These are phyloP conservation scores for Thalassaphorura encarpata DNA, from an alignment of 1,140 invertebrate genomes.

Conservation along the genomic window DNA sequence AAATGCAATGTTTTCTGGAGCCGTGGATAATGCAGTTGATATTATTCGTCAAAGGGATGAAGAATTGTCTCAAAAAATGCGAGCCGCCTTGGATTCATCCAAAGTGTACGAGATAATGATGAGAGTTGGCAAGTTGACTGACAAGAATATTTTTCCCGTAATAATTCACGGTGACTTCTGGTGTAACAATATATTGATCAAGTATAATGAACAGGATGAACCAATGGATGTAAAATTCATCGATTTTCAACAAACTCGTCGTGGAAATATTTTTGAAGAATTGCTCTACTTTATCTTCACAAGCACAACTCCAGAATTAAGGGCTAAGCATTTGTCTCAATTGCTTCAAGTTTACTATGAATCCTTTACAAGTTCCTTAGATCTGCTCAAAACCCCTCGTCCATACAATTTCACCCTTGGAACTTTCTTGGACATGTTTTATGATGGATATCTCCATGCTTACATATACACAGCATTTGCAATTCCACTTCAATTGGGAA, in stretches of 20 bases:
- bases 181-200: slow-evolving; percentile 39
- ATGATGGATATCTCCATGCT: not conserved
- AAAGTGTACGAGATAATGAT: too few species aligned
- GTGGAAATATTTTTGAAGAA: slow-evolving; percentile 16
- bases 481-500: slow-evolving; percentile 3
- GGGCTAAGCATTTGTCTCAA: not conserved
- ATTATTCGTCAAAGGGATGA: not conserved
- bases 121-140: not conserved
- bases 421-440: not conserved
- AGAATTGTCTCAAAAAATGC: not conserved
- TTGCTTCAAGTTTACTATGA: slow-evolving; percentile 11
- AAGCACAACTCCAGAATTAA: slow-evolving; percentile 13
- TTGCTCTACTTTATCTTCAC: slow-evolving; percentile 10
- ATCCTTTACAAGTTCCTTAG: slow-evolving; percentile 3
- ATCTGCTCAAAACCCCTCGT: not conserved
- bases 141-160: slow-evolving; percentile 14
- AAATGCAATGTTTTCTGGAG: too few species aligned
- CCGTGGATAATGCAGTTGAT: not conserved
- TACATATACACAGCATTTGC: not conserved
- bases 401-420: not conserved
- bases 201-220: slow-evolving; percentile 38
- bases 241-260: slow-evolving; percentile 15
- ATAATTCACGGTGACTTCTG: slow-evolving; percentile 49
- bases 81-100: not conserved
- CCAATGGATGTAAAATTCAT: slow-evolving; percentile 30